Evolutionary conservation across 2,888 invertebrate species (phyloP), one percentile per base, ranked within the genome.

Genomic region (Cerceris ruficornis): DNA sequence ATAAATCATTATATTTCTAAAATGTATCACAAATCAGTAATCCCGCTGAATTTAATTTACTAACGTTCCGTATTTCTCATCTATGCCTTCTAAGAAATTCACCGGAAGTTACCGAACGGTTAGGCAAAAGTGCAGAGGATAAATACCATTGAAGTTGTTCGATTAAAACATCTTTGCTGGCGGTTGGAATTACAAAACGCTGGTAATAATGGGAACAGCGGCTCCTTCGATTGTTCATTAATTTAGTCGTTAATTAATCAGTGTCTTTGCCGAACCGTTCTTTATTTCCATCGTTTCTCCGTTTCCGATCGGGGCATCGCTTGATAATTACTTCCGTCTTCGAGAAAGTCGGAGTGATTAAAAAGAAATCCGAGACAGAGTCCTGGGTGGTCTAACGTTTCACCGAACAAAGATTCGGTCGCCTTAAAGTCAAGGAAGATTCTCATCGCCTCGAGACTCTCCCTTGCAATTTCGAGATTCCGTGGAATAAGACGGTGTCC

Each of bases 381-480:
- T 46, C 11, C 11, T 11, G 46, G 50, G 17, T 55, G 14, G 41
- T 17, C 61, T 49, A 42, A 66, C 52, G 46, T 76, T 72, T 68
- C 59, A 68, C 67, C 54, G 49, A 61, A 41, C 67, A 17, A 67
- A 15, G 71, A 62, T 66, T 13, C 66, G 76, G 49, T 49, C 39
- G 17, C 52, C 52, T 64, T 15, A 50, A 70, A 76, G 9, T 49
- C 71, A 49, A 42, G 60, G 52, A 76, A 73, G 76, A 72, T 67
- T 66, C 59, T 66, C 66, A 68, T 57, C 65, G 58, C n/a, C 61
- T 50, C 60, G 50, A 43, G 59, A 52, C 58, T 57, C 55, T 55
- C 50, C 61, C 50, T 61, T 43, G 64, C 68, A 69, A 78, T 75
- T 73, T 57, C 50, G 59, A 61, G 69, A 75, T 80, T 79, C 65